These are phyloP conservation scores for Columba janthina DNA, from an alignment of 2,113 vertebrate species.

Conservation along the genomic window DNA sequence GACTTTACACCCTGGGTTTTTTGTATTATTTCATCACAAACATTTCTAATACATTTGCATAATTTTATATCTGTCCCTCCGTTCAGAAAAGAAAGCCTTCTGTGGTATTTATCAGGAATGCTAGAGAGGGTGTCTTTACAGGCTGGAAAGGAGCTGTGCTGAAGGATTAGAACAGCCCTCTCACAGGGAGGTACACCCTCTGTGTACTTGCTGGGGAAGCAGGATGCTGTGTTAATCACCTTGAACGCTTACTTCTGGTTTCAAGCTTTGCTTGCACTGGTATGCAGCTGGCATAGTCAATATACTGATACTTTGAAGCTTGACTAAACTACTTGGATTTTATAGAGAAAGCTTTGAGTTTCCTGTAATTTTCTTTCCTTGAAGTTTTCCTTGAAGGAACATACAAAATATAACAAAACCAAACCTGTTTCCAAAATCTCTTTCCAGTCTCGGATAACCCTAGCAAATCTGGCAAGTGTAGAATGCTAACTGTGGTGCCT, in stretches of 20 bases:
- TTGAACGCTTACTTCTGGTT: background rate
- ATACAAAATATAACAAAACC: slow-evolving; percentile 54
- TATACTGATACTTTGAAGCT: background rate
- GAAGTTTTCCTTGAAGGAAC: slow-evolving; percentile 29
- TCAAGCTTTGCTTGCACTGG: background rate
- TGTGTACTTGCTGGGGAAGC: background rate
- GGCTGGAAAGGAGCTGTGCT: background rate
- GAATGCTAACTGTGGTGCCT: background rate
- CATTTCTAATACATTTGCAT: background rate
- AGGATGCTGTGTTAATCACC: background rate
- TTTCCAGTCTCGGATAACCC: background rate
- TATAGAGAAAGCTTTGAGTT: background rate
- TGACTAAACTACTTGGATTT: background rate
- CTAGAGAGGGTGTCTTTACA: background rate
- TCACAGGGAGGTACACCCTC: rapidly evolving
- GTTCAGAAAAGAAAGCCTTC: background rate
- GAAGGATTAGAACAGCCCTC: background rate
- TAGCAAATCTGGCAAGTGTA: background rate
- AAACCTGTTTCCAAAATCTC: slow-evolving; percentile 8
- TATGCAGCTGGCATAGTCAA: background rate
- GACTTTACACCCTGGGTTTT: background rate
- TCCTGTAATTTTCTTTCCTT: background rate
- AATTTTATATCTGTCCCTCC: background rate
- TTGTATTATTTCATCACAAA: background rate
- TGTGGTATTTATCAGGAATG: background rate